Evolutionary conservation across 2,113 vertebrate genomes (phyloP), one percentile per base, ranked within the genome.

Genomic region (Epinephelus lanceolatus): DNA sequence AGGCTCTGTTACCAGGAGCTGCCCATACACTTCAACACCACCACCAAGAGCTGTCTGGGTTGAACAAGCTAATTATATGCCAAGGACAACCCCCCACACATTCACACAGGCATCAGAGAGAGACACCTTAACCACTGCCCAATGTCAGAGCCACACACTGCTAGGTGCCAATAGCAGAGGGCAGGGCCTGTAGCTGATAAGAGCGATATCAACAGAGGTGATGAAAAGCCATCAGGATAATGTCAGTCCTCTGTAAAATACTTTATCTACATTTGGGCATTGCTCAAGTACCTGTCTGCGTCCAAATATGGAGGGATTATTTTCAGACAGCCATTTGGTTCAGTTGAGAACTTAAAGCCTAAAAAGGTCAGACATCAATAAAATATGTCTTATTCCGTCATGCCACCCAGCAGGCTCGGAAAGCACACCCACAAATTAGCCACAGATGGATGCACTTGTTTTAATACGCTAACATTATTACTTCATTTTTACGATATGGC

Each of bases 61-160:
- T 86, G 92, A 94, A 92, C 18, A 94, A 91, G 88, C 91, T 95
- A 92, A 95, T 95, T 95, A 93, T 78, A 94, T 92, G 90, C 91
- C 94, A 96, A 96, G 95, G 95, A 89, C 94, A 96, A 94, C 79
- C 75, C 69, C 72, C 71, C 70, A 53, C 75, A 23, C 73, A 76
- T 62, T 52, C 57, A 18, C 55, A 51, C 65, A 83, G 56, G 57
- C 68, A 80, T 10, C 85, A 88, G 65, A 70, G 75, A 90, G 90
- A 79, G 6, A 83, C 88, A 93, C 83, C 85, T 91, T 91, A 94
- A 93, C 85, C 83, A 86, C 75, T 45, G 93, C 18, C 63, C 95
- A 95, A 92, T 61, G 73, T 91, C 88, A 95, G 91, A 67, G 21
- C 88, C 91, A 94, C 72, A 78, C 83, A 76, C 82, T 72, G 70